phyloP scores from a whole-genome alignment of 2,113 vertebrate species.

The Cnemophilus loriae region DNA sequence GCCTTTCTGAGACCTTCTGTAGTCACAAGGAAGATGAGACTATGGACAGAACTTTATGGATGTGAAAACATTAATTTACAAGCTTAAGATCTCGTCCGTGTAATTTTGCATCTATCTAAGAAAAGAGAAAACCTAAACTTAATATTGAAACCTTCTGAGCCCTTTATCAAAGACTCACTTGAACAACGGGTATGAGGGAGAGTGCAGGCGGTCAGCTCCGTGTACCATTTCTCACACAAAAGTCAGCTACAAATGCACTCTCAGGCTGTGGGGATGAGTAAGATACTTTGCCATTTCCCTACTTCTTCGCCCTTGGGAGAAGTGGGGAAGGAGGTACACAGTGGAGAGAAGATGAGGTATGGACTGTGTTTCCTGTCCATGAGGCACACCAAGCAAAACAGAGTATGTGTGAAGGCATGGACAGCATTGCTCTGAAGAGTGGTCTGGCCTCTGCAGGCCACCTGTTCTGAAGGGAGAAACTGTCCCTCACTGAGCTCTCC shows the following conservation, averaged over 20 bases:
- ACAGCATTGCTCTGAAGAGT: not conserved
- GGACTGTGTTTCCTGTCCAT: not conserved
- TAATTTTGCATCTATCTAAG: not conserved
- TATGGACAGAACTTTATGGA: not conserved
- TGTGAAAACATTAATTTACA: not conserved
- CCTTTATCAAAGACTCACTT: not conserved
- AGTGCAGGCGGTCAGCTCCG: not conserved
- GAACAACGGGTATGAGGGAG: not conserved
- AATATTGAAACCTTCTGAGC: not conserved
- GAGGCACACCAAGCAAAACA: not conserved
- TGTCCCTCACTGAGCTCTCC: not conserved
- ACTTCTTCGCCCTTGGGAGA: not conserved
- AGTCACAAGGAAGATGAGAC: not conserved
- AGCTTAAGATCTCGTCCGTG: not conserved
- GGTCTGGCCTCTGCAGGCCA: not conserved
- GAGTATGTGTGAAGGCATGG: not conserved
- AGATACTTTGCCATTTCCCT: not conserved
- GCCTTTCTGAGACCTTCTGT: not conserved
- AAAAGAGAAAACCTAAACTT: not conserved
- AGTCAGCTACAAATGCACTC: not conserved
- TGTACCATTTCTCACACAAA: not conserved
- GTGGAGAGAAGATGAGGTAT: not conserved
- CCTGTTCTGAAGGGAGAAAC: not conserved
- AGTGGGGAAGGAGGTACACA: not conserved
- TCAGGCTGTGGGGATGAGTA: not conserved